Base-by-base conservation (phyloP, 2,888 invertebrate genomes). In the Melinaea marsaeus region DNA sequence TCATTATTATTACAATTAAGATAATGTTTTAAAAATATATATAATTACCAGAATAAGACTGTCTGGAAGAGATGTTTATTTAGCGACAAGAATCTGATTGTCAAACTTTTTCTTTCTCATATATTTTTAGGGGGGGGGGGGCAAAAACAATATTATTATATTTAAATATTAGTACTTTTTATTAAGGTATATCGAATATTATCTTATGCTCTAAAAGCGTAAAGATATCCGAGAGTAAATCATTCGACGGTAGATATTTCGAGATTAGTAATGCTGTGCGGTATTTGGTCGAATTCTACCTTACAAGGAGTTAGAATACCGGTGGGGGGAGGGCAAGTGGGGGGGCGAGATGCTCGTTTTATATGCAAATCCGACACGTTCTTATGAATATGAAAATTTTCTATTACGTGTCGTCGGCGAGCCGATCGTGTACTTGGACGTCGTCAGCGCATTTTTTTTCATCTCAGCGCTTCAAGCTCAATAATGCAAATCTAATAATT, bases 301-400 rank as follows among this genome's bases (percentile, higher is more conserved):
- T 83, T 82, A 83, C 80, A 81, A 83, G 78, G 74, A 79, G 79
- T 77, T 75, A 79, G 81, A 84, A 84, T 81, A 78, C 82, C 65
- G 75, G 74, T 79, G 76, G 78, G 22, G 75, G 77, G 80, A 80
- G 83, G 83, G 83, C 22, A 83, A 66, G 75, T 74, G 80, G 76
- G 78, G 78, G 75, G 77, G 80, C 80, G 83, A 83, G 83, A 83
- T 84, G 86, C 88, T 89, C 89, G 90, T 90, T 90, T 90, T 90
- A 86, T 89, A 90, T 90, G 90, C 85, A 88, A 90, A 90, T 90
- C 83, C 79, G 75, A 80, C 78, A 85, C 86, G 85, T 86, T 84
- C 88, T 90, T 90, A 90, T 90, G 90, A 90, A 90, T 90, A 90
- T 90, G 90, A 90, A 90, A 90, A 90, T 90, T 90, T 90, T 90